Base-by-base conservation (phyloP, 2,888 invertebrate species). In the Drosophila leonis region DNA sequence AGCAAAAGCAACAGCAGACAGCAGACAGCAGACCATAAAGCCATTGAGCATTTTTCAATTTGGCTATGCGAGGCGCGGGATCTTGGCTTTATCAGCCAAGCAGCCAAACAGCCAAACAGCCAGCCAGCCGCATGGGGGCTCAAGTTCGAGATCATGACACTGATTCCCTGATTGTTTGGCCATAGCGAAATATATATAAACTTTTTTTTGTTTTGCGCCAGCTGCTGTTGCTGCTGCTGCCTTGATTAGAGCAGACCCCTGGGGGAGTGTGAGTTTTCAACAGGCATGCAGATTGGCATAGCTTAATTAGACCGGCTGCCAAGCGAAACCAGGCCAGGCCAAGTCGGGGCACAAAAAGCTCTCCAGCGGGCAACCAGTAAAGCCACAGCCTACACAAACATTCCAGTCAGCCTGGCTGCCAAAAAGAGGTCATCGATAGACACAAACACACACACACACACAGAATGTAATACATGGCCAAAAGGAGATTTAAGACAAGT, bases 61-160 rank as follows among this genome's bases (percentile, higher is more conserved):
- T 88, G 63, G 68, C 73, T 71, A 37, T 10, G 55, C 55, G 24
- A 27, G 33, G 46, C 62, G 42, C 65, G 56, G 62, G 52, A 66
- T 72, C 63, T 65, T 44, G 67, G 63, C 54, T 79, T 69, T 79
- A 74, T 75, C 80, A 67, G 68, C 51, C 61, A 73, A 13, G 0
- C 35, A 51, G 35, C 48, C 65, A 72, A 18, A 2, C 37, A 54
- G 51, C 69, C 75, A 66, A 62, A 54, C 24, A 24, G 24, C 24
- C 24, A 24, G 4, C 24, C 24, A 56, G 64, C 69, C 60, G 73
- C 75, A 76, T 78, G 72, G 76, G 74, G 74, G 69, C 85, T 80
- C 72, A 86, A 86, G 88, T 90, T 87, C 86, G 85, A 90, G 90
- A 85, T 90, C 90, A 90, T 90, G 91, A 91, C 90, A 86, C 82